phyloP scores from a whole-genome alignment of 2,113 vertebrate genomes.

The Ondatra zibethicus region DNA sequence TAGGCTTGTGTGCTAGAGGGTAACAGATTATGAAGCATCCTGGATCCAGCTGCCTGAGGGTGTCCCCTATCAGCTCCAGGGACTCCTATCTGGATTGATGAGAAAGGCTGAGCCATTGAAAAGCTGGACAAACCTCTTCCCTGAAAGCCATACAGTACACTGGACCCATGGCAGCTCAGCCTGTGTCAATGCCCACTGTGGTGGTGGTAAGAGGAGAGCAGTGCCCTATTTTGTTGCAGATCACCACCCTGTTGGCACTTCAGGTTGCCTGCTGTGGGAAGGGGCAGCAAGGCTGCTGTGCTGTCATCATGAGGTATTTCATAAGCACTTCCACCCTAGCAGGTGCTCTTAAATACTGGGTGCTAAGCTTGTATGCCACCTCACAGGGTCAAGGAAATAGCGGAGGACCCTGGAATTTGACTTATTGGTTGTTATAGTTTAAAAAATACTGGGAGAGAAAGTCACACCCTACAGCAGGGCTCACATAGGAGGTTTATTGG shows the following conservation, averaged over 20 bases:
- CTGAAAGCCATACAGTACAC: not conserved
- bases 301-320: not conserved
- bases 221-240: not conserved
- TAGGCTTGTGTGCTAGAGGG: not conserved
- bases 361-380: not conserved
- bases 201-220: not conserved
- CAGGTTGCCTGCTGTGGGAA: not conserved
- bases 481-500: too few species aligned
- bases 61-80: not conserved
- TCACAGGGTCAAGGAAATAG: not conserved
- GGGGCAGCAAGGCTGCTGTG: not conserved
- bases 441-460: too few species aligned
- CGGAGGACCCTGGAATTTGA: not conserved
- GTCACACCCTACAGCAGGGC: too few species aligned
- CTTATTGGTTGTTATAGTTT: not conserved
- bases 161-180: not conserved
- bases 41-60: not conserved
- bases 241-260: not conserved
- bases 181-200: not conserved
- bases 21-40: not conserved
- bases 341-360: not conserved
- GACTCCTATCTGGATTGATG: not conserved
- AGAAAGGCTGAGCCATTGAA: not conserved
- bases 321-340: too few species aligned
- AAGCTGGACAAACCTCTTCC: not conserved